Conservation (phyloP, 2,888 invertebrate genomes). For the Leucophenga maculata region DNA sequence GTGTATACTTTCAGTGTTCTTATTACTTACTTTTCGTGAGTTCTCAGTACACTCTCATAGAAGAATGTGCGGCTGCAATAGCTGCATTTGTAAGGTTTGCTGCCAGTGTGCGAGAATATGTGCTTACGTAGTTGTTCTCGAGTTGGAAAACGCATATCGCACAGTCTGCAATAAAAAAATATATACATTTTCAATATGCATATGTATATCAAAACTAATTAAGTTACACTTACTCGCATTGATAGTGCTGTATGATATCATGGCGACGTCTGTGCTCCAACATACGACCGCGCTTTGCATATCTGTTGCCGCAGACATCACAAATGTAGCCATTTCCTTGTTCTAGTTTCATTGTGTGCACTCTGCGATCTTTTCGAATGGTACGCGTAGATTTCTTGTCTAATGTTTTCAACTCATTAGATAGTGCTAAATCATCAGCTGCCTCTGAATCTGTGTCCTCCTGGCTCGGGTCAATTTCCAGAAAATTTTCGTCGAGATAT, state of each 20-base stretch:
- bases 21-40: slow-evolving; percentile 65
- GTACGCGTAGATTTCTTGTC: neutral
- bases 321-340: slow-evolving; percentile 57
- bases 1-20: neutral
- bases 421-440: neutral
- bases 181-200: no score
- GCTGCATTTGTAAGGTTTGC: slow-evolving; percentile 66
- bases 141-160: slow-evolving; percentile 62
- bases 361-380: neutral
- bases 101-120: slow-evolving; percentile 66
- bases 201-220: neutral
- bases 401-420: neutral
- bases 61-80: slow-evolving; percentile 67
- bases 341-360: slow-evolving; percentile 13
- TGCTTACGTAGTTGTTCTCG: slow-evolving; percentile 68
- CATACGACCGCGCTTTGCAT: slow-evolving; percentile 66
- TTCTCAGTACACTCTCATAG: slow-evolving; percentile 67
- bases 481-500: slow-evolving; percentile 54
- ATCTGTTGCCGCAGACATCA: slow-evolving; percentile 68
- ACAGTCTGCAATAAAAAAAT: no score
- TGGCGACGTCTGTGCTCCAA: slow-evolving; percentile 68
- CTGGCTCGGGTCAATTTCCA: slow-evolving; percentile 49
- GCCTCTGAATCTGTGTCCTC: slow-evolving; percentile 35
- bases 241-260: slow-evolving; percentile 57
- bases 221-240: slow-evolving; percentile 64